A percentile compares a stretch with the other conserved stretches of the same genome.
Conservation (phyloP, 2,797 vertebrate genomes). For the Sebastes nivosus region DNA sequence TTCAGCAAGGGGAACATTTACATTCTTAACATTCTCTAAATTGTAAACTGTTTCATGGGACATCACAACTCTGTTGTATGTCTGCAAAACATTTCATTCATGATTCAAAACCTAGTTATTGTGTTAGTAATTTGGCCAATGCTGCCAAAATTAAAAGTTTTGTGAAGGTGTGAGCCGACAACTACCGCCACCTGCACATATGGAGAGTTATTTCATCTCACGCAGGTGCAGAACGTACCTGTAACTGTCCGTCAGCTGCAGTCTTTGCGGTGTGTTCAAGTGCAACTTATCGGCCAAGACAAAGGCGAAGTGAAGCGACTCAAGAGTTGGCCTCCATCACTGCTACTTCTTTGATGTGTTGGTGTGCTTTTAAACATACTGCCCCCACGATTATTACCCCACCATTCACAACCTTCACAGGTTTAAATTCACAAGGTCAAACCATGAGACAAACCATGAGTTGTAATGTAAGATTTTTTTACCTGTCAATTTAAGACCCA, state of each 20-base stretch:
- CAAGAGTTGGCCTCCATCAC: too few species aligned
- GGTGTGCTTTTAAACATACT: too few species aligned
- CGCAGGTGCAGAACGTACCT: too few species aligned
- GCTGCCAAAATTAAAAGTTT: too few species aligned
- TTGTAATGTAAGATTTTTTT: not conserved
- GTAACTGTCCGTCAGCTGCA: too few species aligned
- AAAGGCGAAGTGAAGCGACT: too few species aligned
- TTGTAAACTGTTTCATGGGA: not conserved
- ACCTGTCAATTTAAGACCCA: not conserved
- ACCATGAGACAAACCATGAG: not conserved
- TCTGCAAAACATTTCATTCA: not conserved
- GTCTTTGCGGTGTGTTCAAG: too few species aligned
- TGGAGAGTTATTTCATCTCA: too few species aligned
- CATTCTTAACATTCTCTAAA: not conserved
- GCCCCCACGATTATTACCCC: not conserved
- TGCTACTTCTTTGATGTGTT: too few species aligned
- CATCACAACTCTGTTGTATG: not conserved
- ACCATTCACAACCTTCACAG: not conserved
- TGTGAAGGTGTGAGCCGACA: too few species aligned
- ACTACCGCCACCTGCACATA: too few species aligned
- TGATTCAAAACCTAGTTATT: not conserved
- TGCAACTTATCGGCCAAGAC: too few species aligned
- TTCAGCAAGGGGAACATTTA: not conserved
- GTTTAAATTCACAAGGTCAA: not conserved
- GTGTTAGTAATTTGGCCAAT: not conserved